Conservation (phyloP, 2,113 vertebrate genomes). For the Tringa solitaria region DNA sequence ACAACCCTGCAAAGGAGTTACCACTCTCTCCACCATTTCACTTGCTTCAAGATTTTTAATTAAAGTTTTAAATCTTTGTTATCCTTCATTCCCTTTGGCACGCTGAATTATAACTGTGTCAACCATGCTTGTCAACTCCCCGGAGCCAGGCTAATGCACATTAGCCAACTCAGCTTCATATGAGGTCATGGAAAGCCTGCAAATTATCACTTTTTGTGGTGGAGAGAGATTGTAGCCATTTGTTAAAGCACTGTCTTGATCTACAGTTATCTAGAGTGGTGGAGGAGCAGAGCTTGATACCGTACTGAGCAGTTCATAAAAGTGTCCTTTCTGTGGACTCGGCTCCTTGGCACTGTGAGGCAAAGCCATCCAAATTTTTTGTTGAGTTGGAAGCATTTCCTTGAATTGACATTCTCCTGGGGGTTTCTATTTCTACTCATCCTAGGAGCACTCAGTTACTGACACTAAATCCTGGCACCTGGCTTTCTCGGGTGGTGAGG, state of each 20-base stretch:
- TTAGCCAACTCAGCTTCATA: conserved; percentile 28
- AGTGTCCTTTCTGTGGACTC: background rate
- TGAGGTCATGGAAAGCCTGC: conserved; percentile 59
- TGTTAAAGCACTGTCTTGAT: background rate
- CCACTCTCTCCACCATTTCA: background rate
- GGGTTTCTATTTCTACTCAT: background rate
- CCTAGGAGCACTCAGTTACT: background rate
- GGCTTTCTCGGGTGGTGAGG: background rate
- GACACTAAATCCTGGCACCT: background rate
- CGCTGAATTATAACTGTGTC: conserved; percentile 44
- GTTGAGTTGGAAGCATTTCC: background rate
- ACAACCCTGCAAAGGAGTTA: conserved; percentile 29
- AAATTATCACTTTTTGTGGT: conserved; percentile 41
- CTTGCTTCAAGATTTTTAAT: conserved; percentile 37
- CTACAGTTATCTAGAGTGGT: background rate
- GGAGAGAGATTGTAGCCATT: background rate
- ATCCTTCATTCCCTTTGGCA: background rate
- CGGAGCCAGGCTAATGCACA: background rate
- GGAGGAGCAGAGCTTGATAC: background rate
- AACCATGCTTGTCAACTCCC: background rate
- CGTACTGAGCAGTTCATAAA: background rate
- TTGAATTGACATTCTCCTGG: background rate
- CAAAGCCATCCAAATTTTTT: background rate
- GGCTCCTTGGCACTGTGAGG: background rate
- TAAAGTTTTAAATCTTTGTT: conserved; percentile 45